Base-by-base conservation (phyloP, 1,140 invertebrate species). In the Melipona quadrifasciata region DNA sequence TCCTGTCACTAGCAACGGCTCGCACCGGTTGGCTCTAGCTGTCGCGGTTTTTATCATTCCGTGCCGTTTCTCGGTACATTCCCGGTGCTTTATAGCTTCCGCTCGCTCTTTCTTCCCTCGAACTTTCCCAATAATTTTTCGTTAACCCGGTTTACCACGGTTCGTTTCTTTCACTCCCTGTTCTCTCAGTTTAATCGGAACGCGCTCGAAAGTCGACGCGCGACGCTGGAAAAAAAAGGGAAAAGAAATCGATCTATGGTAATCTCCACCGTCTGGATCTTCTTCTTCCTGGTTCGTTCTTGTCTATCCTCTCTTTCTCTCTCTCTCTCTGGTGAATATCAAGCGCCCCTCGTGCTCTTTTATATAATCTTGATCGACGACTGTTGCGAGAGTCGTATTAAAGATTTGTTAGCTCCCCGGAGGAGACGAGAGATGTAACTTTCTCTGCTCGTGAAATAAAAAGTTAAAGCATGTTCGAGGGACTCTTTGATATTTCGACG, bases 71-170 rank as follows among this genome's bases (percentile, higher is more conserved):
- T 53, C 77, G 31, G 14, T 39, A 51, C n/a, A 14, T 31, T 53
- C 11, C 3, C 31, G 39, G 0, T 19, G 51, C 24, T 80, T 70
- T 57, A 80, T 80, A 16, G 51, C 77, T 65, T 24, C 31, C 21
- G 8, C 2, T 21, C 61, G 21, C 27, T 53, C 47, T 21, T 34
- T 68, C 27, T 31, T 34, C n/a, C 31, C 64, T 11, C 8, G 2
- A 70, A 70, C 31, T 70, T 80, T 31, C 24, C 31, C 77, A 71
- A 80, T 80, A 80, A 80, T n/a, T 80, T 80, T 80, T 80, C 53
- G 24, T 80, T 70, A 80, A 70, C 77, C 31, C 65, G 47, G 27
- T 55, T 55, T 31, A 65, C 16, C 19, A 16, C 11, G 2, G 39
- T 53, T 34, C 51, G 51, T 27, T 68, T 16, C 58, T 39, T 27